These are phyloP conservation scores for Dendrophyllia cribrosa DNA, from an alignment of 64 coral and sea anemone species.

Conservation along the genomic window DNA sequence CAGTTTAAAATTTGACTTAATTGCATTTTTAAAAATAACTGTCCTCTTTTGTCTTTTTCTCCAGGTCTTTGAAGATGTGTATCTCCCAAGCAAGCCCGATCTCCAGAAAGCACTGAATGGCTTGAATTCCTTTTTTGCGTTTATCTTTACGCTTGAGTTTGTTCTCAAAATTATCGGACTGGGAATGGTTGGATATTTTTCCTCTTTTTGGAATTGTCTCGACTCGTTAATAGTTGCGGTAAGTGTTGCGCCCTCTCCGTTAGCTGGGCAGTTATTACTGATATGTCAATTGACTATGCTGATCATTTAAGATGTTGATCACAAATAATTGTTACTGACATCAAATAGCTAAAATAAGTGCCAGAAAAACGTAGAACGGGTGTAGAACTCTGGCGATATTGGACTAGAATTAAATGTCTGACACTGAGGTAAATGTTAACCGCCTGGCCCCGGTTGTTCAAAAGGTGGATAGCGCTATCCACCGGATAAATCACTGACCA, in stretches of 20 bases:
- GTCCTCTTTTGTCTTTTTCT: background rate
- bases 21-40: background rate
- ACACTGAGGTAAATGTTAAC: too few relatives aligned
- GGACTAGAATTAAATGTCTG: too few relatives aligned
- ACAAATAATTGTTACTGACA: too few relatives aligned
- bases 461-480: too few relatives aligned
- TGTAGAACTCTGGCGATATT: background rate
- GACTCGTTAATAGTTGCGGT: slow-evolving; percentile 73
- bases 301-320: too few relatives aligned
- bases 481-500: too few relatives aligned
- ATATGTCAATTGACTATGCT: too few relatives aligned
- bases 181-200: slow-evolving; percentile 66
- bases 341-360: too few relatives aligned
- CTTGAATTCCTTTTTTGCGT: slow-evolving; percentile 69
- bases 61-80: slow-evolving; percentile 71
- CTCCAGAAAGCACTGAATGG: slow-evolving; percentile 39
- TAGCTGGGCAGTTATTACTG: too few relatives aligned
- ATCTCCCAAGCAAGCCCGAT: slow-evolving; percentile 44
- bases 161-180: slow-evolving; percentile 67
- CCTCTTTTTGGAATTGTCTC: slow-evolving; percentile 72
- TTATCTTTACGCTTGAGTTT: slow-evolving; percentile 63
- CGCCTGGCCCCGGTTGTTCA: too few relatives aligned
- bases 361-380: background rate
- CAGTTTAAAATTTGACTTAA: background rate
- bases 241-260: background rate